Evolutionary conservation across 2,113 vertebrate species (phyloP), one percentile per base, ranked within the genome.

Genomic region (Stictonetta naevosa): DNA sequence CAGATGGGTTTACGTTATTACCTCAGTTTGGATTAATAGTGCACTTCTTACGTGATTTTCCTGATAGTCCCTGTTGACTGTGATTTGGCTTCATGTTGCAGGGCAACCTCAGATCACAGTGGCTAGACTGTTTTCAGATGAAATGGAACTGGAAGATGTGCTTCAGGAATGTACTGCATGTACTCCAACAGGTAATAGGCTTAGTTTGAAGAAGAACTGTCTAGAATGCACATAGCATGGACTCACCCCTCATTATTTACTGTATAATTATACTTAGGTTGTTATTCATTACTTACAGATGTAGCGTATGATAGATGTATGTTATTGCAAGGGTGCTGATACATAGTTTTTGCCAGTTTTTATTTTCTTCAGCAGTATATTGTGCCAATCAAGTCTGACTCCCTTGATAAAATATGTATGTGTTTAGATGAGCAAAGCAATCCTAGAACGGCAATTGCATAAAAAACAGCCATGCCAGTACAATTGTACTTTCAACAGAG

Each of bases 391-490:
- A 82, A 84, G 23, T 53, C 46, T 82, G 66, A 58, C 66, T 92
- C 60, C 81, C 59, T 48, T 77, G 21, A 31, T 94, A 16, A 44
- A 59, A 58, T 31, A 71, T n/a, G 40, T 16, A 3, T 59, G 69
- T 86, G 77, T 94, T 91, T 67, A 71, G 56, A 44, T 74, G 78
- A 74, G 69, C 66, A 92, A 71, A 82, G 74, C 78, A 89, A 36
- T 93, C 78, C 66, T 0, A 3, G 69, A 83, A 63, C 58, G 56
- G 85, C 85, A 94, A 40, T 89, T 89, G 34, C 29, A 71, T 86
- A 53, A 77, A 77, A 91, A 91, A 11, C 53, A 78, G 40, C 73
- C 46, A 17, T 62, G 66, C 17, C 55, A 84, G 74, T 44, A 67
- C 44, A 56, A 13, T 16, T 71, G 59, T 58, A 60, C 73, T 84